Percentiles rank a stretch among this genome's conserved stretches.
Conservation (phyloP, 2,888 invertebrate species). For the Idaea biselata region DNA sequence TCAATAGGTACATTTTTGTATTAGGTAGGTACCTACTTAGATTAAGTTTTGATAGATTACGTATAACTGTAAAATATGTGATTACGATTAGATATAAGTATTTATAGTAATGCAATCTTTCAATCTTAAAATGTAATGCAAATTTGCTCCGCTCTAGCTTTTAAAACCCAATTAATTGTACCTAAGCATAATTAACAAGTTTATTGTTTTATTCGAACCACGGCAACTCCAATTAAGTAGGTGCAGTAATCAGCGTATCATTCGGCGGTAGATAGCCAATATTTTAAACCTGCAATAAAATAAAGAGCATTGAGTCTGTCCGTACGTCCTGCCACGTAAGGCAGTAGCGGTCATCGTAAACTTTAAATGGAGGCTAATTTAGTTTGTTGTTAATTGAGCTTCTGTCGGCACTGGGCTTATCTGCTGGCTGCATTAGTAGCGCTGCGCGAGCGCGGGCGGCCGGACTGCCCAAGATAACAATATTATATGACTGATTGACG, state of each 20-base stretch:
- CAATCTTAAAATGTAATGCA: too few species aligned
- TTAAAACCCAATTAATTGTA: neutral
- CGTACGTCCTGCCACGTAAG: constrained; percentile 66
- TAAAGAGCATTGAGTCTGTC: constrained; percentile 36
- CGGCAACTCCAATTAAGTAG: constrained; percentile 7
- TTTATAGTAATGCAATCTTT: too few species aligned
- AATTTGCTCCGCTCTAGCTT: neutral
- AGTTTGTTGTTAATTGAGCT: constrained; percentile 78
- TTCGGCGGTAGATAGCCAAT: neutral
- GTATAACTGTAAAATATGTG: too few species aligned
- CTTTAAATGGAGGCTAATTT: constrained; percentile 78
- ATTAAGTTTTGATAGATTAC: neutral
- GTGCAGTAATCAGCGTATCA: neutral
- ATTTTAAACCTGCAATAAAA: neutral
- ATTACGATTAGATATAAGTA: too few species aligned
- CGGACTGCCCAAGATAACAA: constrained; percentile 48
- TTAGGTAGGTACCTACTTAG: neutral
- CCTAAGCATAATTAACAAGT: constrained; percentile 30
- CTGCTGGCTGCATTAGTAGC: constrained; percentile 68
- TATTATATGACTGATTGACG: constrained; percentile 61
- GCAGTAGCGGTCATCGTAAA: constrained; percentile 78
- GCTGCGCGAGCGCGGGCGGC: constrained; percentile 32
- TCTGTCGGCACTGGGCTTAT: constrained; percentile 63
- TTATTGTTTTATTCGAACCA: constrained; percentile 13
- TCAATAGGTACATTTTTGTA: neutral